Evolutionary conservation across 1,140 invertebrate genomes (phyloP).

Genomic region (Bemisia tabaci): DNA sequence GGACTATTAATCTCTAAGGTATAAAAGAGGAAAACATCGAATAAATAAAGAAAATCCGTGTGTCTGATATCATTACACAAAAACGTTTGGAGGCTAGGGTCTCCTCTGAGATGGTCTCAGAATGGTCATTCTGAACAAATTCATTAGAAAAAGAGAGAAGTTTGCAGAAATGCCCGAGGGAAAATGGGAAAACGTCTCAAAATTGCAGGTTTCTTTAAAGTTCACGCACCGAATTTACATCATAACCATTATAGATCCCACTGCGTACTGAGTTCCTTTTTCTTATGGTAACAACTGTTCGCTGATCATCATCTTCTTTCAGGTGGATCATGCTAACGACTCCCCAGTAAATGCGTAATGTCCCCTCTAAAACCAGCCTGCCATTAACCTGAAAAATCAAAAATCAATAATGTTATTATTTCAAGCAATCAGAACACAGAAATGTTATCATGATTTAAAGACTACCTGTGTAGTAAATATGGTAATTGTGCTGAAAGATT

Average conservation of each 20-base stretch:
- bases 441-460: no score
- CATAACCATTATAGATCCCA: constrained; percentile 6
- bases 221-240: no score
- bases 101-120: no score
- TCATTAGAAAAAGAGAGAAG: no score
- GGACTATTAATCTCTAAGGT: no score
- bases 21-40: no score
- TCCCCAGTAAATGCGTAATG: constrained; percentile 71
- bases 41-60: not conserved
- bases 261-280: constrained; percentile 50
- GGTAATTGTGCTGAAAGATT: not conserved
- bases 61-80: not conserved
- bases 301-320: constrained; percentile 74
- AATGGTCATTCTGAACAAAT: no score
- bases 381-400: constrained; percentile 46
- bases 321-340: constrained; percentile 68
- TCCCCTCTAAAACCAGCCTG: constrained; percentile 60
- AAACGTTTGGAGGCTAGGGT: no score
- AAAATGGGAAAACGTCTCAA: no score
- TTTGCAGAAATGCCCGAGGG: no score
- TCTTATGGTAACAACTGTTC: constrained; percentile 52
- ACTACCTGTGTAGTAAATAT: not conserved
- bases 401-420: not conserved
- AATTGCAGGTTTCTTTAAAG: no score
- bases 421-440: no score